Conservation (phyloP, 2,113 vertebrate genomes). For the Colinus virginianus region DNA sequence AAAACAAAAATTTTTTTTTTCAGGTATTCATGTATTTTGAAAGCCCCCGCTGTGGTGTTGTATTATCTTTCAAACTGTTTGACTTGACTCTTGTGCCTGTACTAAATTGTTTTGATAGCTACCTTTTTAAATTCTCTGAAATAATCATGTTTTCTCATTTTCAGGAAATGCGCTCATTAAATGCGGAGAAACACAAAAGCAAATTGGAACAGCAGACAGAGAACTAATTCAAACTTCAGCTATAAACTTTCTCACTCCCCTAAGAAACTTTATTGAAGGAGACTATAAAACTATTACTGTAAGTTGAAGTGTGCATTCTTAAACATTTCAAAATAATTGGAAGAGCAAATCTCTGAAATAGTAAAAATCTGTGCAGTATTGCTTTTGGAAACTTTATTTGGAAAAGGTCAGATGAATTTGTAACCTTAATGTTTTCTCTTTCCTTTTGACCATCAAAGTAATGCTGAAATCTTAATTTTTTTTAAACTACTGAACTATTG, state of each 20-base stretch:
- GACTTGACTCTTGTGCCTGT: slow-evolving; percentile 1
- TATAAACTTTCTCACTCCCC: slow-evolving; percentile 96
- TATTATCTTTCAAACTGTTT: neutral
- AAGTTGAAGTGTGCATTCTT: slow-evolving; percentile 73
- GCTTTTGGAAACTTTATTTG: neutral
- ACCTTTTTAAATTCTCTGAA: neutral
- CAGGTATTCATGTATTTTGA: neutral
- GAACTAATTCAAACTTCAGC: slow-evolving; percentile 94
- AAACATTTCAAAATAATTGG: neutral
- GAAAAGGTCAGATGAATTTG: neutral
- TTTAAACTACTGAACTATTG: neutral
- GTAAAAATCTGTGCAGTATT: neutral
- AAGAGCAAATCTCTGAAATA: neutral
- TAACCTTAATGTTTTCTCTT: neutral
- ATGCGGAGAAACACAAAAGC: slow-evolving; percentile 96
- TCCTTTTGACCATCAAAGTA: neutral
- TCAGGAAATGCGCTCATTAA: slow-evolving; percentile 96
- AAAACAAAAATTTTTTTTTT: neutral
- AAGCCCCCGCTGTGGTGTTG: neutral
- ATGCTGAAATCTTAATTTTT: neutral
- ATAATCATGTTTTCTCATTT: slow-evolving; percentile 30
- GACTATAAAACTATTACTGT: slow-evolving; percentile 99
- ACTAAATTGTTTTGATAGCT: slow-evolving; percentile 14
- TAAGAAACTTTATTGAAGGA: slow-evolving; percentile 97
- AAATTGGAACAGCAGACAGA: slow-evolving; percentile 93